Conservation (phyloP, 2,797 vertebrate species). For the Centropyge bicolor region DNA sequence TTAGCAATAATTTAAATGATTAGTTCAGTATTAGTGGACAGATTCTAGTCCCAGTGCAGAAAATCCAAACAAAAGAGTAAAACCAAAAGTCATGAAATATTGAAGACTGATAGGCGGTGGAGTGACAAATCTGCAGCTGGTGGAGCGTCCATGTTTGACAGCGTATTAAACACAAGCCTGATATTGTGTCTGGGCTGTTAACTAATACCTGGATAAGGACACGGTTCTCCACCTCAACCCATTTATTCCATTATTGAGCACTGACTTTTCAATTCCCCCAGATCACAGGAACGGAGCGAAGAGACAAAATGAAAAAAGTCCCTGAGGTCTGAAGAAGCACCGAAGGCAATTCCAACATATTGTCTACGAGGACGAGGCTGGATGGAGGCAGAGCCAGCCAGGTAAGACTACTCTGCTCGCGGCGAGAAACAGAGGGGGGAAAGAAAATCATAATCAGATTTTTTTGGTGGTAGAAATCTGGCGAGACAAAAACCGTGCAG, state of each 20-base stretch:
- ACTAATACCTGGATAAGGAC: constrained; percentile 52
- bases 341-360: constrained; percentile 75
- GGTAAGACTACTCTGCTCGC: constrained; percentile 2
- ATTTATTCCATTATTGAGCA: constrained; percentile 81
- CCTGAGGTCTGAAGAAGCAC: constrained; percentile 66
- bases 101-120: neutral
- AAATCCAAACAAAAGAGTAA: neutral
- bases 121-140: neutral
- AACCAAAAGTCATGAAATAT: constrained; percentile 1
- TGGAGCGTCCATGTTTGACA: neutral
- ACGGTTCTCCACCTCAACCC: constrained; percentile 40
- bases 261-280: constrained; percentile 74
- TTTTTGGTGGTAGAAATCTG: neutral
- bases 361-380: constrained; percentile 49
- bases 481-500: neutral
- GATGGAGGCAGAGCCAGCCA: constrained; percentile 23
- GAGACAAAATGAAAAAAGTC: constrained; percentile 76
- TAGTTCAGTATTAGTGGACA: neutral
- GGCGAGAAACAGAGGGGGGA: neutral
- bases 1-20: neutral
- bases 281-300: constrained; percentile 59
- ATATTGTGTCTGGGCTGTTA: constrained; percentile 40
- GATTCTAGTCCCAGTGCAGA: neutral
- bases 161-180: constrained; percentile 26
- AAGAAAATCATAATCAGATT: constrained; percentile 30